phyloP scores from a whole-genome alignment of 2,113 vertebrate species.

The Morone chrysops region DNA sequence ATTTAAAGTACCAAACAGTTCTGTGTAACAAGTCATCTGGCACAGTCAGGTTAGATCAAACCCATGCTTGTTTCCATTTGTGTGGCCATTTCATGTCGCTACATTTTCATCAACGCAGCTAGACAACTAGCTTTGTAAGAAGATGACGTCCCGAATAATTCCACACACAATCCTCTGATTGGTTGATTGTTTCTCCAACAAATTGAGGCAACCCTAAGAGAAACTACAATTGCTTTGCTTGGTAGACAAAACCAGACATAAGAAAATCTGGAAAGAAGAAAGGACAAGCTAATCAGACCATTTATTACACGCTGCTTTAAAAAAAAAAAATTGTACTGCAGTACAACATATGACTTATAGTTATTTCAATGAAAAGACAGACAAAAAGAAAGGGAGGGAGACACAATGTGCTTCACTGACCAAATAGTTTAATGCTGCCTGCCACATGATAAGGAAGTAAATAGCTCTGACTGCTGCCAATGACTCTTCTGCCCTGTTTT shows the following conservation, averaged over 20 bases:
- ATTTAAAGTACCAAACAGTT: too few species aligned
- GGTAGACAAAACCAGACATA: not conserved
- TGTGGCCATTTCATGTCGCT: too few species aligned
- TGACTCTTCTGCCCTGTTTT: constrained; percentile 1
- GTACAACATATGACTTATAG: not conserved
- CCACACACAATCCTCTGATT: too few species aligned
- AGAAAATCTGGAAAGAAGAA: not conserved
- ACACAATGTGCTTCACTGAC: constrained; percentile 21
- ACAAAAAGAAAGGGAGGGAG: constrained; percentile 4
- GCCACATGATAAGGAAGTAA: constrained; percentile 32
- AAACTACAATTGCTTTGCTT: not conserved
- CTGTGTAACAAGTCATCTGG: too few species aligned
- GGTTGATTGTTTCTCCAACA: not conserved
- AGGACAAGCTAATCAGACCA: not conserved
- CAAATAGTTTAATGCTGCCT: constrained; percentile 33
- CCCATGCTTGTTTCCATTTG: too few species aligned
- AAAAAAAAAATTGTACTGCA: not conserved
- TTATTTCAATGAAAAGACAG: constrained; percentile 18
- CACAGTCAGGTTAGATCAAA: too few species aligned
- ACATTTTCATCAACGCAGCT: too few species aligned
- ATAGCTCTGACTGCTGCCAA: constrained; percentile 28
- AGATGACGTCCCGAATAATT: too few species aligned
- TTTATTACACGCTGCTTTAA: not conserved
- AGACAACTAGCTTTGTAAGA: too few species aligned
- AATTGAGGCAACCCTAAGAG: too few species aligned